phyloP scores from a whole-genome alignment of 2,797 vertebrate genomes.

The Eulemur mongoz region DNA sequence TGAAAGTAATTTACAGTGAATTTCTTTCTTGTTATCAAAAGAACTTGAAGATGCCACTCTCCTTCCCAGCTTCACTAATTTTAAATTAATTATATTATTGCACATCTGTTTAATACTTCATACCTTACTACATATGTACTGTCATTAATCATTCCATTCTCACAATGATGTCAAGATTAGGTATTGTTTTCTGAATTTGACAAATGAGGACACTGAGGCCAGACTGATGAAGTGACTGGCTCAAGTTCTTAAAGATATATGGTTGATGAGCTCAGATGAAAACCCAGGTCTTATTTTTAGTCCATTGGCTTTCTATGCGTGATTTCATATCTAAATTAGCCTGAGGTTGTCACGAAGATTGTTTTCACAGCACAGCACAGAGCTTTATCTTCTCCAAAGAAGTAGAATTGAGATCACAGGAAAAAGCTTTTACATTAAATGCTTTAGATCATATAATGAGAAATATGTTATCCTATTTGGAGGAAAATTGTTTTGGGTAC shows the following conservation, averaged over 20 bases:
- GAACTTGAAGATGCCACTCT: neutral
- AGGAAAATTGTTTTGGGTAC: neutral
- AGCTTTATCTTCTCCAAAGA: neutral
- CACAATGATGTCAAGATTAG: neutral
- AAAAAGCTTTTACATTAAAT: neutral
- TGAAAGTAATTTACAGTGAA: neutral
- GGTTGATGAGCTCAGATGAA: neutral
- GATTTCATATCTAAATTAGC: neutral
- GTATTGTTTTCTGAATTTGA: neutral
- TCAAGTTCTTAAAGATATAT: neutral
- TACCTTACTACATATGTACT: neutral
- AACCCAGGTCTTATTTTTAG: neutral
- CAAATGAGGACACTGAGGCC: neutral
- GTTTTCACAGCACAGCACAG: neutral
- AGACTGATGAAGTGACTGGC: neutral
- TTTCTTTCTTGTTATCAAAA: neutral
- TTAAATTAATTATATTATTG: neutral
- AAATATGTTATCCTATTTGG: neutral
- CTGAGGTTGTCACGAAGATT: neutral
- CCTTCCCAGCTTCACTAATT: constrained; percentile 3
- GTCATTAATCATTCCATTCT: neutral
- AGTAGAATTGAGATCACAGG: neutral
- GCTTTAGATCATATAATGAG: neutral
- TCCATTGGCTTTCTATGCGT: neutral
- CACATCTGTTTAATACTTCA: neutral